A percentile compares a stretch with the other conserved stretches of the same genome.
phyloP scores from a whole-genome alignment of 2,797 vertebrate genomes.

The Sebastes vulpes region DNA sequence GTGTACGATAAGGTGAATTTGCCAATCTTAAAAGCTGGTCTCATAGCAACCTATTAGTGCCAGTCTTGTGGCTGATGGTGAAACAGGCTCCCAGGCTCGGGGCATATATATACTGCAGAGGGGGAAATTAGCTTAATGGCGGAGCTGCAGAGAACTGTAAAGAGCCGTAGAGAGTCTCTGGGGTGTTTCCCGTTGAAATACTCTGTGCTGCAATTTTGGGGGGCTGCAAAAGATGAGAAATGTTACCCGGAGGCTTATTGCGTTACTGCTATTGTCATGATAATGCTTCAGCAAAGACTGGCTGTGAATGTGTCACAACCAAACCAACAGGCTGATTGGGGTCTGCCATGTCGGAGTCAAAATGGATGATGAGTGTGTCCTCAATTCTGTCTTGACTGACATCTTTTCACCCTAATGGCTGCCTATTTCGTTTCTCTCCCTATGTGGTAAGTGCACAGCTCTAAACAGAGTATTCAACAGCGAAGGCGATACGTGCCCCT shows the following conservation, averaged over 20 bases:
- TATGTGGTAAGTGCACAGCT: constrained; percentile 4
- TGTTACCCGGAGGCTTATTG: constrained; percentile 38
- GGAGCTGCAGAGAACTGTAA: constrained; percentile 30
- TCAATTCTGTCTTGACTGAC: constrained; percentile 40
- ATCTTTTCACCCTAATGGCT: constrained; percentile 33
- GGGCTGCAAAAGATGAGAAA: constrained; percentile 56
- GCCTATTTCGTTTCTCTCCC: constrained; percentile 6
- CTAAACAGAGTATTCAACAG: constrained; percentile 10
- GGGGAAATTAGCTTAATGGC: constrained; percentile 37
- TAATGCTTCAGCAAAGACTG: constrained; percentile 42
- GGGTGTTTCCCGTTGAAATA: constrained; percentile 53
- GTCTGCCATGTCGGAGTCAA: constrained; percentile 26
- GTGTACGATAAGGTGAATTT: constrained; percentile 55
- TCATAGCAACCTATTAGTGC: constrained; percentile 49
- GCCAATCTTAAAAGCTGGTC: constrained; percentile 46
- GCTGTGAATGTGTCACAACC: constrained; percentile 38
- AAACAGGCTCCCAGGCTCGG: constrained; percentile 3
- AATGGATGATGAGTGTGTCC: constrained; percentile 31
- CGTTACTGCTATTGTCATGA: constrained; percentile 55
- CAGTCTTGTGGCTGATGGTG: constrained; percentile 26
- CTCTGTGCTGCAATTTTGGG: constrained; percentile 46
- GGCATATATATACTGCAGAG: not conserved
- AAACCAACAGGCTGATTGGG: constrained; percentile 34
- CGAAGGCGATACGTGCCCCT: not conserved
- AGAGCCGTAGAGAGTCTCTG: constrained; percentile 30